Conservation (phyloP, 2,888 invertebrate genomes). For the Caenorhabditis parvicauda region DNA sequence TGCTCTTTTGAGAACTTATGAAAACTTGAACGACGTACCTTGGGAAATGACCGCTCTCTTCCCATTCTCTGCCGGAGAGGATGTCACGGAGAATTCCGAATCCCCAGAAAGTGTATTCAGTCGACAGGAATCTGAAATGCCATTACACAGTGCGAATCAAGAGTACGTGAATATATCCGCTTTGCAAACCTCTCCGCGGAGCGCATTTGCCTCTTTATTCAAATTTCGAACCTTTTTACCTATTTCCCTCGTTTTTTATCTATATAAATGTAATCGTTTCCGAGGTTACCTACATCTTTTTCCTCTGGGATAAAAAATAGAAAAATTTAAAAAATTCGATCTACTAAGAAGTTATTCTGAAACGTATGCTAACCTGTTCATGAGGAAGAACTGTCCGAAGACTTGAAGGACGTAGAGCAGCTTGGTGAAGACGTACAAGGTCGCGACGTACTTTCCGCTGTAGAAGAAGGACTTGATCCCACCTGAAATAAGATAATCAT, state of each 20-base stretch:
- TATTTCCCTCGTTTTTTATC: too few species aligned
- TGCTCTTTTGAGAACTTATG: conserved; percentile 6
- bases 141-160: not conserved
- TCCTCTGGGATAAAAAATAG: too few species aligned
- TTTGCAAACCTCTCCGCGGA: too few species aligned
- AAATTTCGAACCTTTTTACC: too few species aligned
- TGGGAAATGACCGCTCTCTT: conserved; percentile 62
- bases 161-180: too few species aligned
- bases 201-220: too few species aligned
- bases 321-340: not conserved
- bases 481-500: conserved; percentile 32
- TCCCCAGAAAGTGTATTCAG: conserved; percentile 62
- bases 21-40: conserved; percentile 41
- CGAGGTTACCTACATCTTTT: too few species aligned
- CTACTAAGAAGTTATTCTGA: not conserved
- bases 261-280: too few species aligned
- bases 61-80: conserved; percentile 57
- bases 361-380: conserved; percentile 51
- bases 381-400: conserved; percentile 61
- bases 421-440: conserved; percentile 61
- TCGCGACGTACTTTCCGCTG: conserved; percentile 59
- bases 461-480: conserved; percentile 36
- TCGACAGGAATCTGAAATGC: conserved; percentile 59
- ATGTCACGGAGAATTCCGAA: conserved; percentile 61
- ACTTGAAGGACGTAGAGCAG: conserved; percentile 59